These are phyloP conservation scores for Ornithoptera priamus DNA, from an alignment of 2,888 invertebrate species.

Conservation along the genomic window DNA sequence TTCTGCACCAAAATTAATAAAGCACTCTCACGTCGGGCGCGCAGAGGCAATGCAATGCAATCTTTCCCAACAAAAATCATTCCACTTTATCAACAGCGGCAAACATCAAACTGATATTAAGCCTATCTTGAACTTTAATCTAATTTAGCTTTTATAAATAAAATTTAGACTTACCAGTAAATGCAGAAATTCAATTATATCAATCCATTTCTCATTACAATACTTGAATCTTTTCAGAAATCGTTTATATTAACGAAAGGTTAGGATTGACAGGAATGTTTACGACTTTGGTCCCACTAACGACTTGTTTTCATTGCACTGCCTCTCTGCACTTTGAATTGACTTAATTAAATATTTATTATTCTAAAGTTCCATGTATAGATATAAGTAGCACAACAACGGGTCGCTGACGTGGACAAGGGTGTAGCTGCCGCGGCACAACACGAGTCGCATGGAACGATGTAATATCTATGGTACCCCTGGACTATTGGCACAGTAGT, in stretches of 20 bases:
- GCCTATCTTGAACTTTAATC: too few species aligned
- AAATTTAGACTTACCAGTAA: too few species aligned
- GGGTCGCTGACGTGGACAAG: neutral
- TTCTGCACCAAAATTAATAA: neutral
- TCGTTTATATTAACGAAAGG: too few species aligned
- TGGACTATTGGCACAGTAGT: neutral
- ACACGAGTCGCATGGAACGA: slow-evolving; percentile 13
- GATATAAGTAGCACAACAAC: neutral
- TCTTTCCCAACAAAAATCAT: neutral
- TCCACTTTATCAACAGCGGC: neutral
- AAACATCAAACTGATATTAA: neutral
- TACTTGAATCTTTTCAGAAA: neutral
- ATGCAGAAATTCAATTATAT: neutral
- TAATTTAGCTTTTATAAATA: neutral
- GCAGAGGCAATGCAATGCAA: neutral
- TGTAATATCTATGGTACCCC: neutral
- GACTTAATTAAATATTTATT: slow-evolving; percentile 4
- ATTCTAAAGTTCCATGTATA: neutral
- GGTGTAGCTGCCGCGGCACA: slow-evolving; percentile 18
- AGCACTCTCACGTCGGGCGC: neutral
- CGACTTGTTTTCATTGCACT: slow-evolving; percentile 2
- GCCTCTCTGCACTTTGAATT: slow-evolving; percentile 10
- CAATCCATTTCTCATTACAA: neutral
- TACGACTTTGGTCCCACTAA: slow-evolving; percentile 6
- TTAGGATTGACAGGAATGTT: neutral